Evolutionary conservation across 2,888 invertebrate genomes (phyloP), one percentile per base, ranked within the genome.

Genomic region (Germaria angustata): DNA sequence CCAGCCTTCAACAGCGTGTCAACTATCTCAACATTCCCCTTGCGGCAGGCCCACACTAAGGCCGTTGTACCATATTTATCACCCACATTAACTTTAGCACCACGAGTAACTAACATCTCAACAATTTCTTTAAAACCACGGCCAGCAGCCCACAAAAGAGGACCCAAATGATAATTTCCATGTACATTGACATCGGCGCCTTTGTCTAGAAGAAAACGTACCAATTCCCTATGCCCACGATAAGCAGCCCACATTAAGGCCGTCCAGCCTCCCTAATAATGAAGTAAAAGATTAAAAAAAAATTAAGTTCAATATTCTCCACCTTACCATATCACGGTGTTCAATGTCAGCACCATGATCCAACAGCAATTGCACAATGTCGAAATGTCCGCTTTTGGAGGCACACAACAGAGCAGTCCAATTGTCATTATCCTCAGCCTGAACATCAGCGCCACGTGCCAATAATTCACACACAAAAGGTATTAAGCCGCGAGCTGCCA

Each of bases 171-270:
- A 92, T 96, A 98, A 91, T 98, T 98, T 76, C 98, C 99, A 88
- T 98, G 97, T 0, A 98, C 95, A 91, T 99, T 98, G 6, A 97
- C 96, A 90, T 98, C 98, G 0, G 99, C 98, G 36, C 96, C 96
- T 86, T 95, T 94, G 84, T 96, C 95, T 85, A 99, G 91, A 51
- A 99, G 92, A 72, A 95, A 89, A 41, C 93, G 93, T 41, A 96
- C 98, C 81, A 96, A 93, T 41, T 95, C 94, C 34, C 94, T 93
- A 85, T 94, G 93, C 7, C 97, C 98, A 90, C 98, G 98, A 92
- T 99, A 99, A 8, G 97, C 94, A 0, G 98, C 97, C 99, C 99
- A 99, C 96, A 99, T 97, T 72, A 99, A 93, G 0, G 99, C 94
- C 3, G 98, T 96, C 99, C 99, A 99, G 41, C 97, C 98, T 86